phyloP scores from a whole-genome alignment of 2,888 invertebrate genomes.

The Lamproptera curius region DNA sequence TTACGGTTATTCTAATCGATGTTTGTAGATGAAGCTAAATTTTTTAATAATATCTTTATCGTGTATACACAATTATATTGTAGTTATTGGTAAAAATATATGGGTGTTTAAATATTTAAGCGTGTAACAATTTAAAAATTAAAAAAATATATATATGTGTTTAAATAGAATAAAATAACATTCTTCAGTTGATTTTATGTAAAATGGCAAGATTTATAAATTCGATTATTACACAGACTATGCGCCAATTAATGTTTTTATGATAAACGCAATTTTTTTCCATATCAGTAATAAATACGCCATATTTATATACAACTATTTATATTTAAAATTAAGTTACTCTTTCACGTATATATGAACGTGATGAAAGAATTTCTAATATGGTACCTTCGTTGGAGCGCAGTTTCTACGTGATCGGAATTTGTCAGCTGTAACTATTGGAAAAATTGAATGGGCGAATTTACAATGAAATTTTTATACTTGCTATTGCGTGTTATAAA shows the following conservation, averaged over 20 bases:
- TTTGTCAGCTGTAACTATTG: conserved; percentile 1
- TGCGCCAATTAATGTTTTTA: too few species aligned
- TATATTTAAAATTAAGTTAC: background rate
- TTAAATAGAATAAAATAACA: too few species aligned
- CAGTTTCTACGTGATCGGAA: conserved; percentile 4
- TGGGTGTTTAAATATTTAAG: conserved; percentile 45
- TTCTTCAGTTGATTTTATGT: too few species aligned
- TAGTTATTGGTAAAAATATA: conserved; percentile 41
- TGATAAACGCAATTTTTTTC: too few species aligned
- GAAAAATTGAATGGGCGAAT: conserved; percentile 4
- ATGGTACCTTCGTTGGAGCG: conserved; percentile 3
- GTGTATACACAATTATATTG: conserved; percentile 55
- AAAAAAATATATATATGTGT: too few species aligned
- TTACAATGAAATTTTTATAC: conserved; percentile 14
- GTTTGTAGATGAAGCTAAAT: conserved; percentile 44
- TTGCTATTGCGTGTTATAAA: conserved; percentile 15
- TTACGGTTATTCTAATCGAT: conserved; percentile 57
- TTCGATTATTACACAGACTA: too few species aligned
- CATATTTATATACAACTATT: too few species aligned
- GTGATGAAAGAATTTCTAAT: background rate
- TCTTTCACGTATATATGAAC: too few species aligned
- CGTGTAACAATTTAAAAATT: conserved; percentile 44
- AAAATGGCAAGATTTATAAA: too few species aligned
- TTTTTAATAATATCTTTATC: conserved; percentile 53
- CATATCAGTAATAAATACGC: too few species aligned